These are phyloP conservation scores for Diglossa cyanea DNA, from an alignment of 2,797 vertebrate genomes.

Conservation along the genomic window DNA sequence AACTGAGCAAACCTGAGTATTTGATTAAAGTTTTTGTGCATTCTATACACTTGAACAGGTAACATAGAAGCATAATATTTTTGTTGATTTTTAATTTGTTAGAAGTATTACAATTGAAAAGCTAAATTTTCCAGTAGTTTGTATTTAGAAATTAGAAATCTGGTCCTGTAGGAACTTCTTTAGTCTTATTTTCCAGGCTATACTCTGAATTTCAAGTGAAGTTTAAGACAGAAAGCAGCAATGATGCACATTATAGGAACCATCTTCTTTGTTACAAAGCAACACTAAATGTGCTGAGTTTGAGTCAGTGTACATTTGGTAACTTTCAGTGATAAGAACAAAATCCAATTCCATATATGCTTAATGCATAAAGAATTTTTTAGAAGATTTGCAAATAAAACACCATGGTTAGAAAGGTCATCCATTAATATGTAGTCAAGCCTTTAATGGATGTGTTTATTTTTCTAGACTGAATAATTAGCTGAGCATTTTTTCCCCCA, in stretches of 20 bases:
- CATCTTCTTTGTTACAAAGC: neutral
- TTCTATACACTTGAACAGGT: conserved; percentile 84
- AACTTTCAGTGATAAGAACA: conserved; percentile 40
- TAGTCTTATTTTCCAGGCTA: conserved; percentile 15
- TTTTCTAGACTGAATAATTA: conserved; percentile 57
- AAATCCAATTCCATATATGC: conserved; percentile 45
- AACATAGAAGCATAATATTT: conserved; percentile 76
- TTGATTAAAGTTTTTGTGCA: conserved; percentile 98
- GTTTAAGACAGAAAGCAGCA: conserved; percentile 23
- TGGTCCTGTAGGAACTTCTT: conserved; percentile 14
- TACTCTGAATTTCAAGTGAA: conserved; percentile 38
- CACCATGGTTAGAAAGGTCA: conserved; percentile 34
- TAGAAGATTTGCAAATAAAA: conserved; percentile 54
- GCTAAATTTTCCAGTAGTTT: conserved; percentile 69
- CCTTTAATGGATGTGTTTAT: conserved; percentile 56
- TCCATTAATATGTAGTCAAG: neutral
- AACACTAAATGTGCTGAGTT: neutral
- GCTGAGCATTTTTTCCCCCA: neutral
- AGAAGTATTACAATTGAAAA: conserved; percentile 68
- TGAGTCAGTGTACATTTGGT: neutral
- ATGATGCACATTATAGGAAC: conserved; percentile 7
- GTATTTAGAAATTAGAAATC: conserved; percentile 70
- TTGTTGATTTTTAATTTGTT: conserved; percentile 81
- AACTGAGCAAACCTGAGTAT: conserved; percentile 95
- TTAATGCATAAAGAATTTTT: conserved; percentile 54